Evolutionary conservation across 1,140 invertebrate species (phyloP).

Genomic region (Zaprionus gabonicus): DNA sequence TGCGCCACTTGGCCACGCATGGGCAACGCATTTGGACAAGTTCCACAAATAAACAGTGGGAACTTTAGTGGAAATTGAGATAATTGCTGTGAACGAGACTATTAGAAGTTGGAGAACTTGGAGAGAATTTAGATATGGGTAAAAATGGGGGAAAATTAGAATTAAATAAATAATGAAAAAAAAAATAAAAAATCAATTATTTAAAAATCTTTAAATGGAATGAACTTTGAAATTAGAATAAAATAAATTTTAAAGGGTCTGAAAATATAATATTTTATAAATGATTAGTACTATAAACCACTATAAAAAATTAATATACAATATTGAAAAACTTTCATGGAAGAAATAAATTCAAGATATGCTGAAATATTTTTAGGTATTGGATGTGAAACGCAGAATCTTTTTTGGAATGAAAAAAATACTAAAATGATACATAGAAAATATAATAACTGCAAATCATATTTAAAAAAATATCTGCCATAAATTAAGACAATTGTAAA

Average conservation of each 20-base stretch:
- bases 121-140: background rate
- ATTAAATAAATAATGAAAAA: too few relatives aligned
- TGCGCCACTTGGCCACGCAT: constrained; percentile 52
- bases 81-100: constrained; percentile 19
- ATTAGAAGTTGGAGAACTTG: background rate
- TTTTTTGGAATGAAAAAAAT: too few relatives aligned
- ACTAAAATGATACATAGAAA: too few relatives aligned
- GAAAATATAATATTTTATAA: too few relatives aligned
- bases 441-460: background rate
- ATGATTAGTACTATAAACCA: too few relatives aligned
- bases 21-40: background rate
- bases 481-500: background rate
- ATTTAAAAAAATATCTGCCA: background rate
- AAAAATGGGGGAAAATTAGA: background rate
- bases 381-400: too few relatives aligned
- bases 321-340: too few relatives aligned
- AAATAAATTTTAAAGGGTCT: too few relatives aligned
- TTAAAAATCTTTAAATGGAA: background rate
- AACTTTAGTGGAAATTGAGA: constrained; percentile 23
- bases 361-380: too few relatives aligned
- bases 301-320: too few relatives aligned
- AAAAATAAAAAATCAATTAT: too few relatives aligned
- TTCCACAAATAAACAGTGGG: constrained; percentile 42
- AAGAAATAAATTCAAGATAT: too few relatives aligned
- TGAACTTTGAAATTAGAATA: background rate